These are phyloP conservation scores for Brachyptera putata DNA, from an alignment of 2,888 invertebrate species.

Conservation along the genomic window DNA sequence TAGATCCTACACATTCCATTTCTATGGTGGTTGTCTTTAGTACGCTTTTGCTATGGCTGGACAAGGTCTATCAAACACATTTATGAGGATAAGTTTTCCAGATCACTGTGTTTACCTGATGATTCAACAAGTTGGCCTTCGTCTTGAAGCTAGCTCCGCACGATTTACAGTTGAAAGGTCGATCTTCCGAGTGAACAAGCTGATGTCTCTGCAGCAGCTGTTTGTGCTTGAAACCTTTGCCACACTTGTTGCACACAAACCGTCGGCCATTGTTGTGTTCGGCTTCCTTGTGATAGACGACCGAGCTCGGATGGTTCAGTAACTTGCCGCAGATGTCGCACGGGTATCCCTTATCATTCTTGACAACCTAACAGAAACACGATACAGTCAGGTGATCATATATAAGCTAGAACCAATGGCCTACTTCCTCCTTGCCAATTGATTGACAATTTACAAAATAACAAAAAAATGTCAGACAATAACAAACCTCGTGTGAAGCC, in stretches of 20 bases:
- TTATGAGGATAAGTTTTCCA: too few species aligned
- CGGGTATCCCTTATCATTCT: slow-evolving; percentile 44
- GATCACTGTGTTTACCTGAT: too few species aligned
- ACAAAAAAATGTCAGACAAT: too few species aligned
- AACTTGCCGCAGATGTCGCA: slow-evolving; percentile 67
- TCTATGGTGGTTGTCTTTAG: too few species aligned
- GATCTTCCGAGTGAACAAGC: slow-evolving; percentile 66
- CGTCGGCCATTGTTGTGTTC: slow-evolving; percentile 62
- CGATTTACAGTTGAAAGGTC: slow-evolving; percentile 42
- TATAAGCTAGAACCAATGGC: too few species aligned
- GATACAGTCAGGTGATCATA: too few species aligned
- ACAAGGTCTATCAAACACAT: too few species aligned
- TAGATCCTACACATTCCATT: too few species aligned
- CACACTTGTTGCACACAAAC: slow-evolving; percentile 71
- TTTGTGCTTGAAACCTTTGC: slow-evolving; percentile 69
- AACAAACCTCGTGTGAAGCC: slow-evolving; percentile 48
- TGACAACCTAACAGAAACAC: too few species aligned
- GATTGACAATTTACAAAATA: too few species aligned
- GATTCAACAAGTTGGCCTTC: slow-evolving; percentile 66
- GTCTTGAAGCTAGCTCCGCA: slow-evolving; percentile 64
- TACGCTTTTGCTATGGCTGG: too few species aligned
- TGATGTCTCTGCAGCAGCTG: slow-evolving; percentile 72
- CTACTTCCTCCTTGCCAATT: too few species aligned
- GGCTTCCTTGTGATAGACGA: slow-evolving; percentile 69
- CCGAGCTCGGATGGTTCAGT: slow-evolving; percentile 67